Percentiles rank a stretch among this genome's conserved stretches.
These are phyloP conservation scores for Isoperla grammatica DNA, from an alignment of 2,888 invertebrate species.

Conservation along the genomic window DNA sequence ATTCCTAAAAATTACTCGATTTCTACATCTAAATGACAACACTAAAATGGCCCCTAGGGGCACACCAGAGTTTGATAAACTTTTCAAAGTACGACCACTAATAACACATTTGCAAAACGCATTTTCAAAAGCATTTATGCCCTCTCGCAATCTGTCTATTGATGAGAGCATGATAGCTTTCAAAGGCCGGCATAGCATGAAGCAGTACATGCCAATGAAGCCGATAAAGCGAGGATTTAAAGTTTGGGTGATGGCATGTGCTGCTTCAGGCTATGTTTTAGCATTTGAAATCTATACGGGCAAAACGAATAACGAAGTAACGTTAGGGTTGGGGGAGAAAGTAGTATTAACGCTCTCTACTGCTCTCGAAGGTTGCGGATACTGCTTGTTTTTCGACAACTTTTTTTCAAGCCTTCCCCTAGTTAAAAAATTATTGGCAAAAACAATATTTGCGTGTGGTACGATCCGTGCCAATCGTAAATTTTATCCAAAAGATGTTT, in stretches of 20 bases:
- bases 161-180: conserved; percentile 29
- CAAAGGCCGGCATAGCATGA: conserved; percentile 24
- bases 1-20: conserved; percentile 12
- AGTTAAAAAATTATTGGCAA: too few relatives aligned
- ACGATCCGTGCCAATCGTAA: too few relatives aligned
- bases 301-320: too few relatives aligned
- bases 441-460: too few relatives aligned
- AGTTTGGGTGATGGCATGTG: conserved; percentile 27
- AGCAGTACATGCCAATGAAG: conserved; percentile 30
- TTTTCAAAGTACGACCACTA: conserved; percentile 17
- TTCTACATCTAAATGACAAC: conserved; percentile 23
- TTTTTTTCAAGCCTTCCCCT: too few relatives aligned
- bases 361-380: too few relatives aligned
- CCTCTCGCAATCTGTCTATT: conserved; percentile 3
- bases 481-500: too few relatives aligned
- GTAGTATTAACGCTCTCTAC: too few relatives aligned
- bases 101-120: background rate
- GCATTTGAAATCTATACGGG: conserved; percentile 17
- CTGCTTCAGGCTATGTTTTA: conserved; percentile 26
- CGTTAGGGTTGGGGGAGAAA: too few relatives aligned
- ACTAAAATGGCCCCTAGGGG: conserved; percentile 18
- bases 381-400: too few relatives aligned
- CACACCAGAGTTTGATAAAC: conserved; percentile 17
- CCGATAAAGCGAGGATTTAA: conserved; percentile 30
- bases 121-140: conserved; percentile 17